These are phyloP conservation scores for Pteronotus mesoamericanus DNA, from an alignment of 2,797 vertebrate genomes.

Conservation along the genomic window DNA sequence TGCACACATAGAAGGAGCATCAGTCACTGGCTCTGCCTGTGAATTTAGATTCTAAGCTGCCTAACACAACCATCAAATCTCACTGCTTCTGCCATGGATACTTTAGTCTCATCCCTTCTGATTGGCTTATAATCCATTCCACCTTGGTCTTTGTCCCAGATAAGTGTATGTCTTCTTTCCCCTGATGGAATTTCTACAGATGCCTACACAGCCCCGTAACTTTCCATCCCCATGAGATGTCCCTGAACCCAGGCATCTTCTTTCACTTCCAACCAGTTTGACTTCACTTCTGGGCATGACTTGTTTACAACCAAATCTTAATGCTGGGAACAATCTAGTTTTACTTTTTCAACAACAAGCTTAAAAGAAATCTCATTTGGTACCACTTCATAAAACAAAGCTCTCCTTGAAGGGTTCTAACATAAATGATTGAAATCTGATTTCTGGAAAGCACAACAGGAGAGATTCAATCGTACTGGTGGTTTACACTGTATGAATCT, in stretches of 20 bases:
- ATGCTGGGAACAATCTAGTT: neutral
- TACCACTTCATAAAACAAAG: neutral
- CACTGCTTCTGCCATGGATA: neutral
- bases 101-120: neutral
- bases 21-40: neutral
- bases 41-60: neutral
- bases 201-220: neutral
- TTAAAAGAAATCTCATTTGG: neutral
- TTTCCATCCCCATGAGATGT: neutral
- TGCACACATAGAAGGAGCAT: neutral
- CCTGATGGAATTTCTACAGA: neutral
- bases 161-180: neutral
- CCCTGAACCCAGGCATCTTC: neutral
- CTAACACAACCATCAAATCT: neutral
- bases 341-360: neutral
- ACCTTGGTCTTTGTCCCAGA: neutral
- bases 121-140: neutral
- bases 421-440: neutral
- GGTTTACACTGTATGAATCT: neutral
- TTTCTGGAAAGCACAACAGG: neutral
- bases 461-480: neutral
- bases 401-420: neutral
- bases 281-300: neutral
- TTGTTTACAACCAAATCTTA: neutral
- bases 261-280: neutral